phyloP scores from a whole-genome alignment of 1,140 invertebrate species.

The Sesamia nonagrioides region DNA sequence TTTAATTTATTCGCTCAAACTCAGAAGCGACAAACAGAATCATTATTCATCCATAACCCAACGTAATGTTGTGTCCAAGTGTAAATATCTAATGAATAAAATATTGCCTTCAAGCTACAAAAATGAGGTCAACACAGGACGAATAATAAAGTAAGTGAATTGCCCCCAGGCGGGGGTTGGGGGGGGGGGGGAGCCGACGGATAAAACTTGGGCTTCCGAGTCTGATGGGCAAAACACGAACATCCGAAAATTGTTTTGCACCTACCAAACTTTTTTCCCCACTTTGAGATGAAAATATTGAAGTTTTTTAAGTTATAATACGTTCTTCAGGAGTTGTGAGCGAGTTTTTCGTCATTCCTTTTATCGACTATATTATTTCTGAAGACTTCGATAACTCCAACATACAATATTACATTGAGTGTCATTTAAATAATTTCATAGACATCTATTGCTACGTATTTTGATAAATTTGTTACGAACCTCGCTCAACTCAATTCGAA shows the following conservation, averaged over 20 bases:
- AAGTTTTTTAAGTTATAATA: conserved; percentile 40
- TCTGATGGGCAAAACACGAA: conserved; percentile 47
- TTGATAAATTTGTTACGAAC: neutral
- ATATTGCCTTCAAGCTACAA: conserved; percentile 44
- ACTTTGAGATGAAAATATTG: conserved; percentile 38
- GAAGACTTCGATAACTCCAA: neutral
- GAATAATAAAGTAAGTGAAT: conserved; percentile 50
- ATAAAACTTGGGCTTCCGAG: conserved; percentile 46
- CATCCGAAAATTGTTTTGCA: conserved; percentile 46
- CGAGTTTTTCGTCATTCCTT: conserved; percentile 21
- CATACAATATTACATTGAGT: conserved; percentile 1
- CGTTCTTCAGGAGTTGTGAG: conserved; percentile 18
- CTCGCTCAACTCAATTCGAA: too few relatives aligned
- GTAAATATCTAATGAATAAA: conserved; percentile 47
- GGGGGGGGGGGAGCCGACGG: neutral
- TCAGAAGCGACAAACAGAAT: conserved; percentile 5
- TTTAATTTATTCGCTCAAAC: neutral
- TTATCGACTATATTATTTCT: neutral
- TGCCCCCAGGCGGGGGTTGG: neutral
- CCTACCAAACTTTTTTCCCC: conserved; percentile 41
- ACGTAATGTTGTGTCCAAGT: conserved; percentile 40
- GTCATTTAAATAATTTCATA: neutral
- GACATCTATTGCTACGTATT: neutral
- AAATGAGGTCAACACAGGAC: conserved; percentile 50
- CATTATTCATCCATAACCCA: conserved; percentile 16